These are phyloP conservation scores for Origma solitaria DNA, from an alignment of 2,113 vertebrate genomes.

Conservation along the genomic window DNA sequence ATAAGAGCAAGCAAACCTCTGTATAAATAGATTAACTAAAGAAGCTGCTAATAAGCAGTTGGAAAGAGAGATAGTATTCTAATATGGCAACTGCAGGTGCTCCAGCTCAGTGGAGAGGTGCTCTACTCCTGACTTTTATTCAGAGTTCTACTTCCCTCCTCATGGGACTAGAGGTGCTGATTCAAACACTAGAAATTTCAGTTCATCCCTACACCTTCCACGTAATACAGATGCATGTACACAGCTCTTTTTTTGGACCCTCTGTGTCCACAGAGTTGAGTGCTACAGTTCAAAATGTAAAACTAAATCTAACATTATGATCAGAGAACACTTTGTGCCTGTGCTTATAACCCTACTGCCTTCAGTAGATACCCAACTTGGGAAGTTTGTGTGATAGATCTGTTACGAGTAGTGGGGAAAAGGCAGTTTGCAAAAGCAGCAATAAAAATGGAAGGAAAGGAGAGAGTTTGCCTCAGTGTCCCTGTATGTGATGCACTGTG, in stretches of 20 bases:
- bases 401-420: neutral
- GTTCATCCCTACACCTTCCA: neutral
- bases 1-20: neutral
- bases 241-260: neutral
- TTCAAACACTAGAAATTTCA: neutral
- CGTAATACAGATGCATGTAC: neutral
- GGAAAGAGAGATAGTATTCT: neutral
- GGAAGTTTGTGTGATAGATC: neutral
- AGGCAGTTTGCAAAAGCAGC: neutral
- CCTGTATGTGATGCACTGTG: neutral
- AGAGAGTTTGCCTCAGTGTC: neutral
- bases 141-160: neutral
- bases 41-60: neutral
- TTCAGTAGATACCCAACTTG: neutral
- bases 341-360: neutral
- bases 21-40: neutral
- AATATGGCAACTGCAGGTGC: neutral
- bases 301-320: neutral
- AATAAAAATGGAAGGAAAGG: neutral
- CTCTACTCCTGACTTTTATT: neutral
- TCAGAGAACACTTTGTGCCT: neutral
- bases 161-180: neutral
- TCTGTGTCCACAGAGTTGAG: neutral
- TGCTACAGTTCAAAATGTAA: neutral
- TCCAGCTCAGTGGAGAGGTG: neutral